Base-by-base conservation (phyloP, 1,140 invertebrate species). In the Physella acuta region DNA sequence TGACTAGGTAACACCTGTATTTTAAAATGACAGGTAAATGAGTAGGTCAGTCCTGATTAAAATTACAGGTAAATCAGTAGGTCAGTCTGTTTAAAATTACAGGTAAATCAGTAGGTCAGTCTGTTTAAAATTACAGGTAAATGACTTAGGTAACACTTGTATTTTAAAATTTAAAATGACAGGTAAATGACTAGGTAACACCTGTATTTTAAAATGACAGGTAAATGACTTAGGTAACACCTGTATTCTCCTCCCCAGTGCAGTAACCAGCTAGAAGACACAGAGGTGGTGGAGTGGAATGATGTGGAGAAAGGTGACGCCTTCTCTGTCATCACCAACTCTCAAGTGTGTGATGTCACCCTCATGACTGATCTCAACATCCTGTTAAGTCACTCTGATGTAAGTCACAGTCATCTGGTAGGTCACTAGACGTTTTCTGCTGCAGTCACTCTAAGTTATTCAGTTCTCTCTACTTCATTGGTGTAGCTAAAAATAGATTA, bases 351-450 rank as follows among this genome's bases (percentile, higher is more conserved):
- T 56, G 34, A 56, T 16, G 16, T 26, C 30, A 26, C 17, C 26
- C 64, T 67, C 2, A 24, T 67, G 64, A 49, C 36, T 20, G 64
- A 67, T 28, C 28, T 56, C 20, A 67, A 8, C 51, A 24, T 56
- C 1, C 64, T 67, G 5, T 11, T 67, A 33, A 39, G 5, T 37
- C 20, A 67, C 26, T 56, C 52, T 26, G 11, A 67, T 2, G 64
- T 67, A 56, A 67, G 64, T 28, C 24, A 5, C 53, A 44, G 39
- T 20, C 39, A 44, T 44, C 39, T 44, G 8, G 39, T 44, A 11
- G 8, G 39, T 44, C 8, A 8, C 20, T 44, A 20, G 8, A 11
- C 20, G 8, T 44, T 44, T 44, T 44, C 20, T 44, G 8, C 20
- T 44, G 20, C 8, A 11, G 39, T 44, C 8, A 44, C 20, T 44